A percentile compares a stretch with the other conserved stretches of the same genome.
Evolutionary conservation across 2,888 invertebrate species (phyloP).

Genomic region (Pediacus dermestoides): DNA sequence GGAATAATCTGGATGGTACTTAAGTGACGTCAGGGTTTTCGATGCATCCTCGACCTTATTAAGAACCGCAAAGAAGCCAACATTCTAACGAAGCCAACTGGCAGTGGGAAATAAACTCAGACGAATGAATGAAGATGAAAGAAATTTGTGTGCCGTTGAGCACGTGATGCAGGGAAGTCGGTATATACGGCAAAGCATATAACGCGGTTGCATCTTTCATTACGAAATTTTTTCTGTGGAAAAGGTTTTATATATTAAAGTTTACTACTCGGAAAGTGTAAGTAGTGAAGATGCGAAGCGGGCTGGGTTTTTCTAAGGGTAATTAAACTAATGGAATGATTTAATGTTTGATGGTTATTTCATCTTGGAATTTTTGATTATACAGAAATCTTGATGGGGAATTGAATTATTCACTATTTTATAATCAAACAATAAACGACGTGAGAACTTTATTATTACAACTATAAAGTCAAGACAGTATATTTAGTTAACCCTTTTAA

Average conservation of each 20-base stretch:
- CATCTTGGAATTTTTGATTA: no score
- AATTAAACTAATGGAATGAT: conserved; percentile 15
- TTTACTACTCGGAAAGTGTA: conserved; percentile 21
- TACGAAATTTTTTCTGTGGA: conserved; percentile 12
- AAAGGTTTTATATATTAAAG: conserved; percentile 15
- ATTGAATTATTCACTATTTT: no score
- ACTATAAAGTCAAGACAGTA: no score
- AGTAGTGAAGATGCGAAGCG: neutral
- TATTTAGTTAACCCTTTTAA: no score
- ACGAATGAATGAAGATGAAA: conserved; percentile 36
- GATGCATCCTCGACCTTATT: conserved; percentile 20
- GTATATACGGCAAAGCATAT: conserved; percentile 21
- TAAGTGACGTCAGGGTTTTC: conserved; percentile 19
- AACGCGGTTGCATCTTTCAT: conserved; percentile 23
- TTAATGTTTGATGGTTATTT: no score
- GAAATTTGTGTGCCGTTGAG: conserved; percentile 34
- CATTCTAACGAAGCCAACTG: conserved; percentile 7
- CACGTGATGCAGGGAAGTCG: conserved; percentile 31
- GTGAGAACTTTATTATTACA: no score
- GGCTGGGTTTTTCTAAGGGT: conserved; percentile 9
- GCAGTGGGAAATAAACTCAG: conserved; percentile 12
- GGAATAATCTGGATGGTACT: conserved; percentile 24
- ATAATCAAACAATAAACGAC: no score
- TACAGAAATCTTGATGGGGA: no score
- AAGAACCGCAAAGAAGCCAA: conserved; percentile 6